Percentiles rank a stretch among this genome's conserved stretches.
Conservation (phyloP, 2,888 invertebrate species). For the Pyrrhia umbra region DNA sequence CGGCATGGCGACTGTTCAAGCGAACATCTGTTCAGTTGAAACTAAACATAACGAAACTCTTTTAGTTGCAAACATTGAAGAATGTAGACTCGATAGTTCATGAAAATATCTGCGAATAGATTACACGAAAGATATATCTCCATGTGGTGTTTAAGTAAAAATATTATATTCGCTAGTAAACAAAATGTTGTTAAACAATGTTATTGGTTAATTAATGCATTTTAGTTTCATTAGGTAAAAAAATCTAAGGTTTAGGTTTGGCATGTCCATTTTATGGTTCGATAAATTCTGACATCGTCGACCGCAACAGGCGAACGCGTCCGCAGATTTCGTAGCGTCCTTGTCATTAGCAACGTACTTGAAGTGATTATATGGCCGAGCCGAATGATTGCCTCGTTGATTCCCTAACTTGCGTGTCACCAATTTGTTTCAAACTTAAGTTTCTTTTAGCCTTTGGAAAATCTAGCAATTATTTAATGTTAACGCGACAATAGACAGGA, state of each 20-base stretch:
- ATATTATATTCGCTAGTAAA: too few species aligned
- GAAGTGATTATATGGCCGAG: constrained; percentile 67
- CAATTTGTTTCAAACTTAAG: constrained; percentile 37
- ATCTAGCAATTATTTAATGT: constrained; percentile 34
- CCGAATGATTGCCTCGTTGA: constrained; percentile 60
- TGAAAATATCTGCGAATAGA: background rate
- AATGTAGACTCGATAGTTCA: background rate
- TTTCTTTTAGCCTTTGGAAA: constrained; percentile 19
- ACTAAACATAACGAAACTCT: constrained; percentile 36
- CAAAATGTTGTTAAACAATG: too few species aligned
- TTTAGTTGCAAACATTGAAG: constrained; percentile 3
- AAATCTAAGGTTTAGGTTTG: background rate
- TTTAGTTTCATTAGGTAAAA: too few species aligned
- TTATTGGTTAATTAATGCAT: too few species aligned
- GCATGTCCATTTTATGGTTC: constrained; percentile 34
- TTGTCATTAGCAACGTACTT: constrained; percentile 74
- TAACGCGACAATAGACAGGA: constrained; percentile 38
- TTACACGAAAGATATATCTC: background rate
- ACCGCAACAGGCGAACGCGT: constrained; percentile 64
- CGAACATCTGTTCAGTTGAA: constrained; percentile 46
- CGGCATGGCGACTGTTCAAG: constrained; percentile 61
- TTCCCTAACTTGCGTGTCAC: constrained; percentile 51
- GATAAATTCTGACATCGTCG: constrained; percentile 45
- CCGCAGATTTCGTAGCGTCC: constrained; percentile 71
- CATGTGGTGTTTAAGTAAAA: background rate